phyloP scores from a whole-genome alignment of 2,888 invertebrate species.

The Heliconius ismenius region DNA sequence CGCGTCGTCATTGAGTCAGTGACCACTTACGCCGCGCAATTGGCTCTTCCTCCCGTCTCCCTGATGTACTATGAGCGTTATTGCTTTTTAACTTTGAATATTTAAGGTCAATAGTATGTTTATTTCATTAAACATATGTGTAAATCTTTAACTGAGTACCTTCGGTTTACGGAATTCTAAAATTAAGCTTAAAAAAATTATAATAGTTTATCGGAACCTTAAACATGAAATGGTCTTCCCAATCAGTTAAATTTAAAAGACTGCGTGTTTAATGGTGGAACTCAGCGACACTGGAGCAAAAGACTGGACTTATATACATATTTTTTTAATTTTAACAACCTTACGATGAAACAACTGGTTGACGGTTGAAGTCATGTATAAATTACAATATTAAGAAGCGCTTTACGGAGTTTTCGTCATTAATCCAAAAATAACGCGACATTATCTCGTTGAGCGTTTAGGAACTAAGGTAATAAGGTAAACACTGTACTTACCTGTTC shows the following conservation, averaged over 20 bases:
- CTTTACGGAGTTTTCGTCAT: constrained; percentile 11
- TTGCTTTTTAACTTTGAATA: constrained; percentile 50
- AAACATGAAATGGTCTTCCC: no score
- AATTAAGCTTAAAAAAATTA: neutral
- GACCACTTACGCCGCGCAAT: constrained; percentile 71
- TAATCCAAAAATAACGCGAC: constrained; percentile 41
- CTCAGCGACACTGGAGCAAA: no score
- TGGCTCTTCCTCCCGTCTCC: constrained; percentile 75
- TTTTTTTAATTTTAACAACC: neutral
- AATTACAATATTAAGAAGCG: constrained; percentile 5
- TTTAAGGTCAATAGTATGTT: constrained; percentile 46
- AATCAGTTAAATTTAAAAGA: neutral
- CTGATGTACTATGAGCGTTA: constrained; percentile 55
- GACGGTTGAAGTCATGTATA: neutral
- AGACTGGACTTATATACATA: neutral
- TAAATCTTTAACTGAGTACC: neutral
- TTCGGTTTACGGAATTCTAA: neutral
- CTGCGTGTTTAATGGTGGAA: no score
- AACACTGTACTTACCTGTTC: constrained; percentile 30
- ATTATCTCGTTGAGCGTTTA: constrained; percentile 39
- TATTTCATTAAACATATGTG: constrained; percentile 20
- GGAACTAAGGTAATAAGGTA: constrained; percentile 41
- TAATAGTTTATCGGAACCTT: neutral
- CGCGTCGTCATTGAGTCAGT: constrained; percentile 67
- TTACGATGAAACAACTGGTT: neutral